Base-by-base conservation (phyloP, 2,113 vertebrate genomes). In the Theropithecus gelada region DNA sequence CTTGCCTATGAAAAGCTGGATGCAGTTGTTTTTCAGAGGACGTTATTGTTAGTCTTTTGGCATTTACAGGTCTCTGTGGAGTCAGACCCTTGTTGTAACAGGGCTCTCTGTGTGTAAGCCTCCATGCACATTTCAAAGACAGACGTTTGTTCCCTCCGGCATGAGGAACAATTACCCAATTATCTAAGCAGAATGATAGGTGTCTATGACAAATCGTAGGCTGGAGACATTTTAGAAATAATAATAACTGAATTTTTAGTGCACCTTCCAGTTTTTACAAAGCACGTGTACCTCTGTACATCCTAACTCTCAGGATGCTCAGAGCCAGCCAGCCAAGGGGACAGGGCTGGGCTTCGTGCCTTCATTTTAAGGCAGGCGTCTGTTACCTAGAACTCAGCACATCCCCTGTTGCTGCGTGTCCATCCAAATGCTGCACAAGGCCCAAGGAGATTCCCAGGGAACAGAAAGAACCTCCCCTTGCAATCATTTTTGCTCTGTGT, bases 191-290 rank as follows among this genome's bases (percentile, higher is more conserved):
- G 96, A 93, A 72, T 90, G 84, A 87, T 92, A 95, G 87, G 92
- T 97, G 85, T 85, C 90, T 80, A 43, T 93, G 96, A 95, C 72
- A 96, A 95, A 96, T 83, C 10, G 16, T 52, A 91, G 81, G 57
- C 81, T 92, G 50, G 72, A 89, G 88, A 96, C 76, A 96, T 84
- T 96, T 90, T 73, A 79, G 80, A 96, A 97, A 94, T 95, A 92
- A 83, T 96, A 95, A 88, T 68, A 97, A 94, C 90, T 38, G 76
- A 78, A 86, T 82, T 86, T 96, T 92, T 82, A 90, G 84, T 76
- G 72, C 16, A 59, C 22, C 48, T 72, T 82, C 91, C 52, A 32
- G 35, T 86, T 96, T 55, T 96, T 55, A 59, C 40, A 88, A 87
- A 96, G 45, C 85, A 30, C 2, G 5, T 8, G 35, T 25, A 68